Percentiles rank a stretch among this genome's conserved stretches.
These are phyloP conservation scores for Ligdia adustata DNA, from an alignment of 2,888 invertebrate species.

Conservation along the genomic window DNA sequence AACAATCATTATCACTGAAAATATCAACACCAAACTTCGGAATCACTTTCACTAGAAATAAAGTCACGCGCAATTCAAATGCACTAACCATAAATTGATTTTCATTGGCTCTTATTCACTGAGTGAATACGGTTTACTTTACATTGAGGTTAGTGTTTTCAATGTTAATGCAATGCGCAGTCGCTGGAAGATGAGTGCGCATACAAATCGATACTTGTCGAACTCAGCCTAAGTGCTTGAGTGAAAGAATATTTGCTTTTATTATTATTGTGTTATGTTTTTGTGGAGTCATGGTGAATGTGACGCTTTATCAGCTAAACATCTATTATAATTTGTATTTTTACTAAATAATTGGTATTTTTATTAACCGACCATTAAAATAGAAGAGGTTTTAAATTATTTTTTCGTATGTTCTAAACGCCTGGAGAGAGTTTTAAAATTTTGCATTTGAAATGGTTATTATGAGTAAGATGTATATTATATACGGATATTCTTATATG, in stretches of 20 bases:
- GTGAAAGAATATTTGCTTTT: constrained; percentile 16
- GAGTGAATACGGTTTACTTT: neutral
- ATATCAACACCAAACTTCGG: too few relatives aligned
- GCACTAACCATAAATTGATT: neutral
- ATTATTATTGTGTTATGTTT: neutral
- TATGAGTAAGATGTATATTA: too few relatives aligned
- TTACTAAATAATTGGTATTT: too few relatives aligned
- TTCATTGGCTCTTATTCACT: constrained; percentile 8
- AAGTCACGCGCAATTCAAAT: constrained; percentile 8
- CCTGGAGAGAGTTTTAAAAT: too few relatives aligned
- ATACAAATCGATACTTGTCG: constrained; percentile 21
- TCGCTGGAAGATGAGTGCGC: constrained; percentile 9
- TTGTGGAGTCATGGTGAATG: neutral
- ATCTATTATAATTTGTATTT: too few relatives aligned
- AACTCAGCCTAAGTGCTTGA: constrained; percentile 14
- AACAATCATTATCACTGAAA: constrained; percentile 6
- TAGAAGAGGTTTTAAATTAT: too few relatives aligned
- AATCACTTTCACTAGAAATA: constrained; percentile 24
- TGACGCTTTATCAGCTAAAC: too few relatives aligned
- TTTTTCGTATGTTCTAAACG: too few relatives aligned
- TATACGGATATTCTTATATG: too few relatives aligned
- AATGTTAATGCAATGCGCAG: neutral
- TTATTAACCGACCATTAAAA: too few relatives aligned
- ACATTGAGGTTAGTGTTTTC: too few relatives aligned
- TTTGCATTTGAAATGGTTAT: too few relatives aligned